A percentile compares a stretch with the other conserved stretches of the same genome.
These are phyloP conservation scores for Archocentrus centrarchus DNA, from an alignment of 2,113 vertebrate species.

Conservation along the genomic window DNA sequence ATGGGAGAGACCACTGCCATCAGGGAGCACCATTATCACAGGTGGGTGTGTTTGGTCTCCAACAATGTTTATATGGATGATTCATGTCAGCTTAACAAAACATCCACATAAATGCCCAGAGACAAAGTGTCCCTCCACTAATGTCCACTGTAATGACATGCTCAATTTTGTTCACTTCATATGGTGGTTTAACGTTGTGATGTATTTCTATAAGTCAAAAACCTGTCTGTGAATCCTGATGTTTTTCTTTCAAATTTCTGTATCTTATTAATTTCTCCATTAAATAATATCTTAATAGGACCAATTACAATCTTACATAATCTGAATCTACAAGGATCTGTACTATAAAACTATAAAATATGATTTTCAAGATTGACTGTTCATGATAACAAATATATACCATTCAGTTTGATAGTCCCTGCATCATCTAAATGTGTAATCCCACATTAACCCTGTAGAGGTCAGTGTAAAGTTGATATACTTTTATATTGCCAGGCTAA, in stretches of 20 bases:
- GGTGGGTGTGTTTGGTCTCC: background rate
- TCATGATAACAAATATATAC: background rate
- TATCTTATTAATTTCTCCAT: rapidly evolving
- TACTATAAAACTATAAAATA: background rate
- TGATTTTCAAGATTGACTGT: background rate
- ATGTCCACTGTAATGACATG: background rate
- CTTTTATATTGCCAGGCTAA: background rate
- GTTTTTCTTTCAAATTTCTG: background rate
- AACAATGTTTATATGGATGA: background rate
- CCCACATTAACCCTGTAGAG: conserved; percentile 39
- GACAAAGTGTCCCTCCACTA: background rate
- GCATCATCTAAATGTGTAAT: background rate
- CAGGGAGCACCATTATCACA: rapidly evolving
- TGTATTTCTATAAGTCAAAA: background rate
- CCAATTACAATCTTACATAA: background rate
- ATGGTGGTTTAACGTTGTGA: background rate
- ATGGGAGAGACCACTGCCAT: background rate
- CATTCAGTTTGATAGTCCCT: background rate
- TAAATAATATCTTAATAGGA: background rate
- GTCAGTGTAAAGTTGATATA: conserved; percentile 21
- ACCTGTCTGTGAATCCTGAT: background rate
- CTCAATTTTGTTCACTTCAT: background rate
- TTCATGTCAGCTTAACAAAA: background rate
- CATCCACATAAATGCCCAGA: background rate
- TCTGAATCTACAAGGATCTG: background rate